A percentile compares a stretch with the other conserved stretches of the same genome.
phyloP scores from a whole-genome alignment of 2,888 invertebrate genomes.

The Hedya salicella region DNA sequence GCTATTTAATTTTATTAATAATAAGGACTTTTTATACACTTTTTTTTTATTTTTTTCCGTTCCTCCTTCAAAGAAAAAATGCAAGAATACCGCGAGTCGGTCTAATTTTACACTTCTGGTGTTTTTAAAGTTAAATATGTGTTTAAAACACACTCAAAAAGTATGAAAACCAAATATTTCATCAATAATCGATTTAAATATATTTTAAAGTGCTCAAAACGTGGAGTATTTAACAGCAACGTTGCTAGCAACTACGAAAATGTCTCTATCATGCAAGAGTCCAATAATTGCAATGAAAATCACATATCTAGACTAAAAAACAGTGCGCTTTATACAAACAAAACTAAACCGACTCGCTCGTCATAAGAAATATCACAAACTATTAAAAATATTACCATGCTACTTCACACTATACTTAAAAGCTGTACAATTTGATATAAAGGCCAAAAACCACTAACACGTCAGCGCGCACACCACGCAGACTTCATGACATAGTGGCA shows the following conservation, averaged over 20 bases:
- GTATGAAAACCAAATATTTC: not conserved
- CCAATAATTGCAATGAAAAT: too few relatives aligned
- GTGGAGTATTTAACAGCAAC: too few relatives aligned
- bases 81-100: constrained; percentile 28
- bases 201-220: too few relatives aligned
- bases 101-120: not conserved
- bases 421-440: constrained; percentile 24
- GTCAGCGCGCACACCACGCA: not conserved
- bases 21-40: constrained; percentile 45
- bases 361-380: constrained; percentile 29
- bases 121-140: not conserved
- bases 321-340: not conserved
- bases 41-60: constrained; percentile 34
- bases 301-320: too few relatives aligned
- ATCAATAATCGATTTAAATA: not conserved
- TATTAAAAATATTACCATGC: constrained; percentile 21
- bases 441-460: constrained; percentile 15
- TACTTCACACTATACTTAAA: constrained; percentile 19
- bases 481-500: too few relatives aligned
- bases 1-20: constrained; percentile 41
- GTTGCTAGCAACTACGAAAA: too few relatives aligned
- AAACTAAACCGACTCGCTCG: constrained; percentile 10
- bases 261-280: too few relatives aligned
- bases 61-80: constrained; percentile 39
- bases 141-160: not conserved